Percentiles rank a stretch among this genome's conserved stretches.
Evolutionary conservation across 2,888 invertebrate genomes (phyloP).

Genomic region (Escarpia spicata): DNA sequence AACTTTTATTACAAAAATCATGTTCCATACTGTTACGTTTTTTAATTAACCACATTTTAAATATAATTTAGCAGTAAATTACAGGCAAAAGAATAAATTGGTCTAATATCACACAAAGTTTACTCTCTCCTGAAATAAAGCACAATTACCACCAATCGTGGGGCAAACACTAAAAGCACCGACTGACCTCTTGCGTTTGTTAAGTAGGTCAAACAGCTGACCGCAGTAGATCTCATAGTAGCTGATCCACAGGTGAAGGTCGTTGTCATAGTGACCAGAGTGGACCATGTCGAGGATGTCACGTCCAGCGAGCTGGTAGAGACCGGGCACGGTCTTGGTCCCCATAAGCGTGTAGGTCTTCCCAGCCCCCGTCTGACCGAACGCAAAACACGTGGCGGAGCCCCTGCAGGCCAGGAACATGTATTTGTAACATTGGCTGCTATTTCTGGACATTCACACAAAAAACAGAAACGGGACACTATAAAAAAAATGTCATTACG

Average conservation of each 20-base stretch:
- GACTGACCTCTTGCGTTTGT: slow-evolving; percentile 47
- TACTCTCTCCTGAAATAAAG: neutral
- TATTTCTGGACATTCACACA: neutral
- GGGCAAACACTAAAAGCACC: neutral
- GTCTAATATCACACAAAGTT: neutral
- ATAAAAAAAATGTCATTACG: neutral
- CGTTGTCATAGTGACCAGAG: slow-evolving; percentile 27
- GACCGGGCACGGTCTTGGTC: slow-evolving; percentile 41
- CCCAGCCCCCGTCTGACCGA: slow-evolving; percentile 64
- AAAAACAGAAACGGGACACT: neutral
- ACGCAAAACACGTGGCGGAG: slow-evolving; percentile 63
- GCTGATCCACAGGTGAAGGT: slow-evolving; percentile 61
- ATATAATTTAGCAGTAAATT: too few species aligned
- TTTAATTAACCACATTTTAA: too few species aligned
- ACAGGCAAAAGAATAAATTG: neutral
- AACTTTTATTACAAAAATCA: too few species aligned
- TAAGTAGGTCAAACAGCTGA: slow-evolving; percentile 63
- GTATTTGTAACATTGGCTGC: neutral
- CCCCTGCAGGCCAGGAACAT: slow-evolving; percentile 37
- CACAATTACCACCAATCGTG: neutral
- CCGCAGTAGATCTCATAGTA: slow-evolving; percentile 65
- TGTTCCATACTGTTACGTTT: too few species aligned
- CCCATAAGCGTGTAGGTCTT: slow-evolving; percentile 65
- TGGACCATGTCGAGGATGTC: slow-evolving; percentile 8
- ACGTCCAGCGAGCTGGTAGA: slow-evolving; percentile 10